Evolutionary conservation across 2,888 invertebrate genomes (phyloP), one percentile per base, ranked within the genome.

Genomic region (Drosophila melanosoma): DNA sequence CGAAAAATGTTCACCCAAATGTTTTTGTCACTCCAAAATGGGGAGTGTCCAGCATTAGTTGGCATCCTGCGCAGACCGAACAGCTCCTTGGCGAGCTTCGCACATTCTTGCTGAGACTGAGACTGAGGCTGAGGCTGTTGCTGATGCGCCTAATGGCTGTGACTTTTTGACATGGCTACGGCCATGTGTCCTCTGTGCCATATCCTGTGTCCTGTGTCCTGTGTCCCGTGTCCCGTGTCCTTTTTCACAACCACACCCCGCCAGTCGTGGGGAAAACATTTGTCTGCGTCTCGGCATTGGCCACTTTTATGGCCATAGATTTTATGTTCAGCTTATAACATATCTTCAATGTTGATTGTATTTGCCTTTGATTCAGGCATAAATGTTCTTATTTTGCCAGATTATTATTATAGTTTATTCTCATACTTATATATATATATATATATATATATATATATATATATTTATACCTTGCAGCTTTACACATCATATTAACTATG

Each of bases 151-250:
- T 90, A 89, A 86, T 90, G 90, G 89, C 76, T 89, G 76, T 89
- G 88, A 90, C 89, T 91, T 90, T 90, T 89, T 89, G 91, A 91
- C 90, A 89, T 29, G 6, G 85, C 85, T 67, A 60, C 40, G 63
- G 61, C 59, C 63, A 80, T 80, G 82, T 82, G 67, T 69, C 76
- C 77, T 58, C 67, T 77, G 68, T 67, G 61, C 71, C 68, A 62
- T 74, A 67, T 58, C 57, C 69, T 54, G 52, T 54, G 40, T 52
- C 71, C 69, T 75, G 64, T 74, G 72, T 68, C 62, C 70, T 6
- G 29, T 29, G 29, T 58, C 57, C 69, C 45, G 52, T 54, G 40
- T 52, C 71, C 69, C 74, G 64, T 74, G 72, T 68, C 62, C 70
- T 29, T 36, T 36, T 57, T 48, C 12, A 11, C 53, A 15, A 10